These are phyloP conservation scores for Cyclophora punctaria DNA, from an alignment of 2,888 invertebrate species.

Conservation along the genomic window DNA sequence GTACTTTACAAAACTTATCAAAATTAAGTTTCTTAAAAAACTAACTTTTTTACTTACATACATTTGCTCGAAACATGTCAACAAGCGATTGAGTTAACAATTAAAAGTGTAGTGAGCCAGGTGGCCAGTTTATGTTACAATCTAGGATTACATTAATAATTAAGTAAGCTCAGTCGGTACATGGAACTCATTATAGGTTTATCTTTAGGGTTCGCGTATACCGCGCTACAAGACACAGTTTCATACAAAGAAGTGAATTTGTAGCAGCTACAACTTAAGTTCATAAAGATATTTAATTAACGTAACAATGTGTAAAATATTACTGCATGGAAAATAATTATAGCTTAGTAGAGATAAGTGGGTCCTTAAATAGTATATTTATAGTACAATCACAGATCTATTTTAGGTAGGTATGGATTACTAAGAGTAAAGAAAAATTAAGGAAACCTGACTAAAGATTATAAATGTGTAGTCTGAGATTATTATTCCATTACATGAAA, in stretches of 20 bases:
- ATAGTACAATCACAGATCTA: no score
- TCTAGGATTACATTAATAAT: constrained; percentile 47
- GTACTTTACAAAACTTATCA: no score
- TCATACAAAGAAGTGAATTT: no score
- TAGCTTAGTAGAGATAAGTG: constrained; percentile 1
- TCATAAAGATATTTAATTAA: constrained; percentile 6
- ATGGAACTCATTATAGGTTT: no score
- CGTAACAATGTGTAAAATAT: constrained; percentile 8
- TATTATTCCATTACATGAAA: no score
- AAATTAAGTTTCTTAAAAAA: no score
- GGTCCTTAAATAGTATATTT: not conserved
- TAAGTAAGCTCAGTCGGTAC: constrained; percentile 4
- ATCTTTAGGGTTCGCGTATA: no score
- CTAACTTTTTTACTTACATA: constrained; percentile 6
- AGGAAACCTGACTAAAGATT: no score
- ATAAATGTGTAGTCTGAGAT: no score
- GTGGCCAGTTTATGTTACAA: constrained; percentile 48
- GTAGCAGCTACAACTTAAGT: not conserved
- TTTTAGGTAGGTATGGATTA: no score
- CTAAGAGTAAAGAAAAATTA: no score
- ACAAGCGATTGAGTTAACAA: constrained; percentile 50
- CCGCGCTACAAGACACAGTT: no score
- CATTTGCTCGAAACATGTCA: constrained; percentile 23
- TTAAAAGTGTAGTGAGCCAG: constrained; percentile 43
- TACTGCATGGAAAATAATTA: constrained; percentile 6